Evolutionary conservation across 2,797 vertebrate species (phyloP).

Genomic region (Florisuga fusca): DNA sequence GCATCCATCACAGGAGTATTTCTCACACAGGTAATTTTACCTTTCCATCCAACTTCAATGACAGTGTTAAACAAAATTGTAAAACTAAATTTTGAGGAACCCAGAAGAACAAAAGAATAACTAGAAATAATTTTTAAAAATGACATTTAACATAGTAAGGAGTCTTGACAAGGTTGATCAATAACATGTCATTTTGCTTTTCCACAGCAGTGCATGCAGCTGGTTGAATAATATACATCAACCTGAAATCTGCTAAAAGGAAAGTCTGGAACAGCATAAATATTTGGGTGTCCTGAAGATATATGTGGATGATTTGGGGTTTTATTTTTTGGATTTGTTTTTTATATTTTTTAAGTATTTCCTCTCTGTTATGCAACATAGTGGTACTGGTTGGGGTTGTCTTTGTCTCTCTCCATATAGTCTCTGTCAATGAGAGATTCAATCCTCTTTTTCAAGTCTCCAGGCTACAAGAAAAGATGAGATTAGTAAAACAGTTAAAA

Average conservation of each 20-base stretch:
- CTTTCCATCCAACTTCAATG: conserved; percentile 46
- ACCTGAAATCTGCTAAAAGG: conserved; percentile 59
- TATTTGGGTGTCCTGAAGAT: conserved; percentile 52
- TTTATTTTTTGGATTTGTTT: neutral
- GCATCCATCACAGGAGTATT: conserved; percentile 25
- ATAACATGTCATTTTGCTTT: conserved; percentile 34
- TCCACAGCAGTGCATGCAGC: conserved; percentile 59
- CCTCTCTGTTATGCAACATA: conserved; percentile 88
- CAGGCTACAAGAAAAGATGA: conserved; percentile 83
- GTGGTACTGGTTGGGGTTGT: conserved; percentile 95
- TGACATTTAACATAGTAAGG: conserved; percentile 3
- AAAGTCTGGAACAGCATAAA: conserved; percentile 60
- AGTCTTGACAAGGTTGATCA: conserved; percentile 31
- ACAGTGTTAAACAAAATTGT: conserved; percentile 43
- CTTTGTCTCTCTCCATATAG: conserved; percentile 96
- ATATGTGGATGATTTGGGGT: conserved; percentile 32
- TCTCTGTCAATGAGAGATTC: conserved; percentile 97
- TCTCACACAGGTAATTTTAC: conserved; percentile 12
- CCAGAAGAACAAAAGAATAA: conserved; percentile 42
- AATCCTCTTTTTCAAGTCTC: conserved; percentile 94
- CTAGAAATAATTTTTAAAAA: neutral
- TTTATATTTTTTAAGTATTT: neutral
- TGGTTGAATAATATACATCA: conserved; percentile 49
- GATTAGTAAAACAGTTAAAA: neutral
- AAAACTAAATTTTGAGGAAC: conserved; percentile 47